These are phyloP conservation scores for Bactericera cockerelli DNA, from an alignment of 1,140 invertebrate genomes.

Conservation along the genomic window DNA sequence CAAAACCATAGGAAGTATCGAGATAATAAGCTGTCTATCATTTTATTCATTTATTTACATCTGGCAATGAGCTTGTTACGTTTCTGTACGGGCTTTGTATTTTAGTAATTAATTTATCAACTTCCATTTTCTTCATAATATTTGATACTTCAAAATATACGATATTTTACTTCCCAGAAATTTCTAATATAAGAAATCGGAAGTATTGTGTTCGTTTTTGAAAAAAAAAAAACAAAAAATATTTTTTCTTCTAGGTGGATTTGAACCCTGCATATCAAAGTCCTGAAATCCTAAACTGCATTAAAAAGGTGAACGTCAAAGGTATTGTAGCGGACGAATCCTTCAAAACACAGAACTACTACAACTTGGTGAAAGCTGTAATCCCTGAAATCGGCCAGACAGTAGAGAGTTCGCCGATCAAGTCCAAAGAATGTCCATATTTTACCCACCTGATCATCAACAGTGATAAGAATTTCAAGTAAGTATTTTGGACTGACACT, in stretches of 20 bases:
- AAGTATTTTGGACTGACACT: neutral
- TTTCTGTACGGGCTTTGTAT: too few relatives aligned
- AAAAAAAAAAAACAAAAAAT: too few relatives aligned
- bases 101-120: too few relatives aligned
- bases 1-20: too few relatives aligned
- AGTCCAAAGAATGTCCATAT: neutral
- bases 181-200: too few relatives aligned
- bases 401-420: neutral
- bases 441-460: slow-evolving; percentile 3
- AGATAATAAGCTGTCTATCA: too few relatives aligned
- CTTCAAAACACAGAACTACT: slow-evolving; percentile 55
- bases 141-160: too few relatives aligned
- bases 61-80: too few relatives aligned
- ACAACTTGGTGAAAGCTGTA: slow-evolving; percentile 39
- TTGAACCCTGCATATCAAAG: slow-evolving; percentile 72
- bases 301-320: slow-evolving; percentile 61
- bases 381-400: slow-evolving; percentile 14
- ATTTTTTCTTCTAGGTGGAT: slow-evolving; percentile 40
- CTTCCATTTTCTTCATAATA: too few relatives aligned
- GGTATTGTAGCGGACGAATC: slow-evolving; percentile 48
- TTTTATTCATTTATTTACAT: too few relatives aligned
- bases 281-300: slow-evolving; percentile 56
- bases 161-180: too few relatives aligned
- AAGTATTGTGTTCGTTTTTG: too few relatives aligned
- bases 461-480: slow-evolving; percentile 4